Evolutionary conservation across 35 echinoderm and acorn worm genomes (phyloP).

Genomic region (Apostichopus parvimensis): DNA sequence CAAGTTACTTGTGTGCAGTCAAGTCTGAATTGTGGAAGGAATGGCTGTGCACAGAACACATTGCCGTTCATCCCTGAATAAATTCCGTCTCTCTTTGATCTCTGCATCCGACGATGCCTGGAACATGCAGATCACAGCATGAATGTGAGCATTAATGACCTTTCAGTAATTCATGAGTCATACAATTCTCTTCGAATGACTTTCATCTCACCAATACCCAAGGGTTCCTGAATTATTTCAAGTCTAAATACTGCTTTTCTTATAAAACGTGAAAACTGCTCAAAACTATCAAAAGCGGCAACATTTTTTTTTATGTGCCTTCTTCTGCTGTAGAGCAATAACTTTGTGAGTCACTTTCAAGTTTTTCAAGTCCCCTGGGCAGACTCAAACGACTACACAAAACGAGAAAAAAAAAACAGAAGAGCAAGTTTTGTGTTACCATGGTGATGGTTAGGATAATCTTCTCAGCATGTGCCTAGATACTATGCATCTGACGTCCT

Average conservation of each 20-base stretch:
- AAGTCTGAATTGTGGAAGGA: neutral
- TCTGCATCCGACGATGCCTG: neutral
- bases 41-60: neutral
- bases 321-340: no score
- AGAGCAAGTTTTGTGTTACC: no score
- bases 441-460: no score
- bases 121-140: neutral
- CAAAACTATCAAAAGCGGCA: no score
- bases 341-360: no score
- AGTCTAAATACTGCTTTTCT: neutral
- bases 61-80: neutral
- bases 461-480: no score
- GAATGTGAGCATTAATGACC: neutral
- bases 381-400: no score
- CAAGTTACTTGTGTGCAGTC: neutral
- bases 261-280: no score
- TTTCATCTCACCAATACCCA: neutral
- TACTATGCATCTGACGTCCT: no score
- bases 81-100: neutral
- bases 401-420: no score
- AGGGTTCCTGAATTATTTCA: neutral
- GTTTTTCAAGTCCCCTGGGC: no score
- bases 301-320: no score
- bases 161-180: neutral
- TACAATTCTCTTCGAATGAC: neutral